Percentiles rank a stretch among this genome's conserved stretches.
These are phyloP conservation scores for Menura novaehollandiae DNA, from an alignment of 2,113 vertebrate species.

Conservation along the genomic window DNA sequence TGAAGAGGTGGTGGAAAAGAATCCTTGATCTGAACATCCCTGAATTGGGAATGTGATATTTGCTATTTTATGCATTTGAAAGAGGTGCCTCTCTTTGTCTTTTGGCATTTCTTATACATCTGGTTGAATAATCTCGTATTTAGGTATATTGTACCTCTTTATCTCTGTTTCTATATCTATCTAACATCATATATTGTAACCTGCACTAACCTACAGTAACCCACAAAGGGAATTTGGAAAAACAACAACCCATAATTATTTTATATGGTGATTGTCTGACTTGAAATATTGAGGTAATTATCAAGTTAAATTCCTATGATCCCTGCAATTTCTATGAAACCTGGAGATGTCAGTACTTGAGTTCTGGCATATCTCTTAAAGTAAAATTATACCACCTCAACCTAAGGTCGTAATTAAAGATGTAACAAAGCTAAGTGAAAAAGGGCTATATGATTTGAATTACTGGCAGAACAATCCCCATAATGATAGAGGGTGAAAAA, in stretches of 20 bases:
- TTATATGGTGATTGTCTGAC: conserved; percentile 65
- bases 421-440: conserved; percentile 69
- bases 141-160: not conserved
- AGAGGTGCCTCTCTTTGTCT: not conserved
- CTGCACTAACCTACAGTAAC: conserved; percentile 37
- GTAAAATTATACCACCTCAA: conserved; percentile 71
- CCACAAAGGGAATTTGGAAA: conserved; percentile 67
- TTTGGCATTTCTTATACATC: not conserved
- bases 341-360: conserved; percentile 57
- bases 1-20: not conserved
- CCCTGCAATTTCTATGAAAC: conserved; percentile 75
- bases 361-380: conserved; percentile 68
- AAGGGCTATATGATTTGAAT: conserved; percentile 25
- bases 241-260: conserved; percentile 76
- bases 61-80: not conserved
- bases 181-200: conserved; percentile 8
- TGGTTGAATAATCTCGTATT: not conserved
- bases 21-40: not conserved
- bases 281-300: conserved; percentile 78
- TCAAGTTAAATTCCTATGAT: conserved; percentile 76
- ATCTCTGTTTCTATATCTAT: not conserved
- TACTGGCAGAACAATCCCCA: not conserved
- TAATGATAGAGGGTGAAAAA: not conserved
- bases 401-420: conserved; percentile 75
- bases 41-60: not conserved